Evolutionary conservation across 2,797 vertebrate genomes (phyloP).

Genomic region (Graptemys geographica): DNA sequence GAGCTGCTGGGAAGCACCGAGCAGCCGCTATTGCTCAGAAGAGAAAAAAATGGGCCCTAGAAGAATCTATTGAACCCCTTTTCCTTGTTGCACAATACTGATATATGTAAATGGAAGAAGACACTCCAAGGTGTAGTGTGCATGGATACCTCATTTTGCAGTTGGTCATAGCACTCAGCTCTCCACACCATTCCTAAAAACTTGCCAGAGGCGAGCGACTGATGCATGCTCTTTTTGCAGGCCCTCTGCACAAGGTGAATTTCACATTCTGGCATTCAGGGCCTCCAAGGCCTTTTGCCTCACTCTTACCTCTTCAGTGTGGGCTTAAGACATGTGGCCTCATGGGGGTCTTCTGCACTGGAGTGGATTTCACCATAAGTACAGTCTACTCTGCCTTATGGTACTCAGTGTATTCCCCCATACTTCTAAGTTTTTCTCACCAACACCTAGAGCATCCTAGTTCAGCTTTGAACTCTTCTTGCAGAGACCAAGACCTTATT

Average conservation of each 20-base stretch:
- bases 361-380: neutral
- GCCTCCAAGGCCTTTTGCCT: neutral
- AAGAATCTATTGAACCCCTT: neutral
- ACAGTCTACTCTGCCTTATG: accelerated
- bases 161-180: neutral
- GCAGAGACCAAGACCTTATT: neutral
- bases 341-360: neutral
- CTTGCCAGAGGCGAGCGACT: neutral
- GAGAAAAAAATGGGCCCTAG: neutral
- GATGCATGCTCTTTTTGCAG: neutral
- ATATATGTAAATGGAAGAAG: neutral
- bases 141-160: neutral
- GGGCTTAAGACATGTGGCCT: neutral
- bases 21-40: neutral
- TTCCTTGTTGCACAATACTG: neutral
- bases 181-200: neutral
- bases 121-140: neutral
- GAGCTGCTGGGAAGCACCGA: neutral
- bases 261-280: neutral
- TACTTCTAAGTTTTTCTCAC: neutral
- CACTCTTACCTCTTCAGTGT: neutral
- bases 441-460: neutral
- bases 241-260: neutral
- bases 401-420: neutral
- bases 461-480: neutral